Percentiles rank a stretch among this genome's conserved stretches.
These are phyloP conservation scores for Brenthis ino DNA, from an alignment of 2,888 invertebrate genomes.

Conservation along the genomic window DNA sequence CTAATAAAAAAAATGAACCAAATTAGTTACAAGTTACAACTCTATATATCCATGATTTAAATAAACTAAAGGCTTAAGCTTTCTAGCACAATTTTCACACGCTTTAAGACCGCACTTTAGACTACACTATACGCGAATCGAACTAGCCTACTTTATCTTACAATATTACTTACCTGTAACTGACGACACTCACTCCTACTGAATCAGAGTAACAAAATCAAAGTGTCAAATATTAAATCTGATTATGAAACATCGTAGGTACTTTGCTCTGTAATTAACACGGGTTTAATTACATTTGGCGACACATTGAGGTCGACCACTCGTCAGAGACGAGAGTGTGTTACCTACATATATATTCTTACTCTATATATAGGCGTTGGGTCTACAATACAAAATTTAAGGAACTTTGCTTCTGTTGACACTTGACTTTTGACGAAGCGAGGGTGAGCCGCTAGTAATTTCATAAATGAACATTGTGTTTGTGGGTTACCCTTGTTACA, in stretches of 20 bases:
- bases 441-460: no score
- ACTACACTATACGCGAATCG: background rate
- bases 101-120: background rate
- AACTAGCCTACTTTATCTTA: background rate
- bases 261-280: conserved; percentile 28
- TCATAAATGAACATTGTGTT: no score
- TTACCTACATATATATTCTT: conserved; percentile 1
- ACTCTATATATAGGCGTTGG: background rate
- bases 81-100: no score
- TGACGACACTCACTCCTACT: background rate
- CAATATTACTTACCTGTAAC: background rate
- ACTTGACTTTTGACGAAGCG: background rate
- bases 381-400: conserved; percentile 4
- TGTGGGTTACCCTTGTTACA: no score
- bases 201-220: background rate
- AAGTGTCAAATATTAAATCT: conserved; percentile 12
- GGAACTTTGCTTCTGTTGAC: conserved; percentile 11
- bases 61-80: no score
- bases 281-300: conserved; percentile 33
- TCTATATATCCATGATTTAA: no score
- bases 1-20: no score
- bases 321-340: conserved; percentile 24
- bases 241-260: conserved; percentile 3
- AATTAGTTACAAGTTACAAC: no score
- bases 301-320: conserved; percentile 32